A percentile compares a stretch with the other conserved stretches of the same genome.
phyloP scores from a whole-genome alignment of 2,113 vertebrate species.

The Ptilonorhynchus violaceus region DNA sequence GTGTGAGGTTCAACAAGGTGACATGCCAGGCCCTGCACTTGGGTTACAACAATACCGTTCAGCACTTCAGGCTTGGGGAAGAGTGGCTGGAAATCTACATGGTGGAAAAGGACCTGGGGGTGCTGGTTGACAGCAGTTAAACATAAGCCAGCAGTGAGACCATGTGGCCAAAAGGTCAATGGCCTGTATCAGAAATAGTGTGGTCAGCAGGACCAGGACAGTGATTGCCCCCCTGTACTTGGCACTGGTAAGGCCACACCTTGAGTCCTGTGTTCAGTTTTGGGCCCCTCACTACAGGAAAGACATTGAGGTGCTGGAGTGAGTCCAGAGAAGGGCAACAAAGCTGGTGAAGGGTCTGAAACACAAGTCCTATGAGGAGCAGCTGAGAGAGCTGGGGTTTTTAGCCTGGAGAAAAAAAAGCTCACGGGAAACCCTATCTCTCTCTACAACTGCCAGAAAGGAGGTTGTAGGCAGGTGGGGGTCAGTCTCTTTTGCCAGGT shows the following conservation, averaged over 20 bases:
- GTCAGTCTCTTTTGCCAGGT: background rate
- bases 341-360: background rate
- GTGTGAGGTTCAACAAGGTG: background rate
- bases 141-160: background rate
- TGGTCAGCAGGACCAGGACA: background rate
- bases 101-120: background rate
- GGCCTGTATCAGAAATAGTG: background rate
- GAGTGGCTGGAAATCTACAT: background rate
- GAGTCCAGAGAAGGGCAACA: background rate
- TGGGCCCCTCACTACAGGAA: background rate
- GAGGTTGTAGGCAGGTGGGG: background rate
- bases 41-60: background rate
- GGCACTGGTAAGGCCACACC: background rate
- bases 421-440: background rate
- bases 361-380: accelerated
- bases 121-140: background rate
- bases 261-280: background rate
- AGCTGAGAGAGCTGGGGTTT: background rate
- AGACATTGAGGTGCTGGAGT: background rate
- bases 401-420: background rate
- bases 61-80: background rate
- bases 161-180: background rate
- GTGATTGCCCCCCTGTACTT: accelerated
- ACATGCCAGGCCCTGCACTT: background rate
- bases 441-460: background rate